Evolutionary conservation across 1,140 invertebrate species (phyloP), one percentile per base, ranked within the genome.

Genomic region (Lucilia sericata): DNA sequence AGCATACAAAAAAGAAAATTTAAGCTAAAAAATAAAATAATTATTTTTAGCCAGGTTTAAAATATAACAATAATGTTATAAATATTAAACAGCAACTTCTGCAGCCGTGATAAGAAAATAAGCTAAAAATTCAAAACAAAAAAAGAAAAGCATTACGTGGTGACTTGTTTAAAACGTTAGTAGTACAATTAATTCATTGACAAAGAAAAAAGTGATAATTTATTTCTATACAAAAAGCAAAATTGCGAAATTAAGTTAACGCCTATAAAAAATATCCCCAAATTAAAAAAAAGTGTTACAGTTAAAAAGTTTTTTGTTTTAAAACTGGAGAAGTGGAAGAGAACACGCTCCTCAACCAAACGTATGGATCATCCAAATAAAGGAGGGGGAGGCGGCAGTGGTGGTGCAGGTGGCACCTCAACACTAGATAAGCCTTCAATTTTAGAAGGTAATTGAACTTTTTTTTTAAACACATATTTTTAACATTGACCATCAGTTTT

Each of bases 321-420:
- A 86, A 90, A 90, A 85, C 89, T 90, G 89, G 89, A 90, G 89
- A 90, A 90, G 89, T 90, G 89, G 89, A 90, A 90, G 84, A 90
- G 89, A 90, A 90, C 89, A 17, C 88, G 89, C 5, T 88, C 85
- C 81, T 90, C 89, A 82, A 90, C 89, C 75, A 90, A 90, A 25
- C 89, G 88, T 86, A 90, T 90, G 89, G 88, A 89, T 82, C 86
- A 85, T 74, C 87, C 87, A 80, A 85, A 84, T 60, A 87, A 87
- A 36, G 85, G 81, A 51, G 80, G 81, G 75, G 19, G 81, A 74
- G 47, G 30, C 21, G 49, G 82, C 21, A 36, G 82, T 82, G 76
- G 81, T 42, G 13, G 83, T 84, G 84, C 17, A 21, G 51, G 70
- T 85, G 55, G 55, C 84, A 30, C 82, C 55, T 51, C 17, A 65